Conservation (phyloP, 2,888 invertebrate genomes). For the Hydroisotoma schaefferi region DNA sequence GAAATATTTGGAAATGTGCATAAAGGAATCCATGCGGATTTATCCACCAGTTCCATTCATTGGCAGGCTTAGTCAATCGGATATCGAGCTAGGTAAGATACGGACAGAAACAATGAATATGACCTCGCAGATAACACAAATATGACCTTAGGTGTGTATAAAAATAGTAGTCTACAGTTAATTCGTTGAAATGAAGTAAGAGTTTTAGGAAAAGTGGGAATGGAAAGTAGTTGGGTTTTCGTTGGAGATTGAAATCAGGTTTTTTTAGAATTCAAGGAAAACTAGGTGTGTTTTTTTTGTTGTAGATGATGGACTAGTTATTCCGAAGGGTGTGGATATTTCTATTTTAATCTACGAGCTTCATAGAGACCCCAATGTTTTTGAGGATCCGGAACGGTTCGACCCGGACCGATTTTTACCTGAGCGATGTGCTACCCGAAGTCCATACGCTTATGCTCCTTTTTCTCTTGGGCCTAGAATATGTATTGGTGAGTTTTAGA, state of each 20-base stretch:
- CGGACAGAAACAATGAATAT: too few relatives aligned
- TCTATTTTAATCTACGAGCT: conserved; percentile 40
- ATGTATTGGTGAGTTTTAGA: conserved; percentile 39
- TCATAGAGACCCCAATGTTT: conserved; percentile 55
- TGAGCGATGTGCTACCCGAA: conserved; percentile 52
- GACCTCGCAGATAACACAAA: too few relatives aligned
- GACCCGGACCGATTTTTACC: conserved; percentile 56
- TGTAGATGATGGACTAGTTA: conserved; percentile 5
- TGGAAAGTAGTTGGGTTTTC: too few relatives aligned
- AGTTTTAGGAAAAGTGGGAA: too few relatives aligned
- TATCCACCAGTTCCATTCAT: conserved; percentile 6
- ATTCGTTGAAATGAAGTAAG: too few relatives aligned
- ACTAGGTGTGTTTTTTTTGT: too few relatives aligned
- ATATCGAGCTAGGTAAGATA: conserved; percentile 10
- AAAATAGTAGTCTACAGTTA: too few relatives aligned
- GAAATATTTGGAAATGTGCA: conserved; percentile 13
- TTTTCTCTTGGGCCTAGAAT: conserved; percentile 52
- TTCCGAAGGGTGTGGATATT: conserved; percentile 1
- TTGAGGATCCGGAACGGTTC: conserved; percentile 56
- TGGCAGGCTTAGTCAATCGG: background rate
- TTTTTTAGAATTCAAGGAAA: too few relatives aligned
- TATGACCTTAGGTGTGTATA: too few relatives aligned
- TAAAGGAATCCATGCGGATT: conserved; percentile 4
- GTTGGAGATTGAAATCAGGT: too few relatives aligned
- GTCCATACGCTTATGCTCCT: conserved; percentile 53